These are phyloP conservation scores for Wasmannia auropunctata DNA, from an alignment of 1,140 invertebrate genomes.

Conservation along the genomic window DNA sequence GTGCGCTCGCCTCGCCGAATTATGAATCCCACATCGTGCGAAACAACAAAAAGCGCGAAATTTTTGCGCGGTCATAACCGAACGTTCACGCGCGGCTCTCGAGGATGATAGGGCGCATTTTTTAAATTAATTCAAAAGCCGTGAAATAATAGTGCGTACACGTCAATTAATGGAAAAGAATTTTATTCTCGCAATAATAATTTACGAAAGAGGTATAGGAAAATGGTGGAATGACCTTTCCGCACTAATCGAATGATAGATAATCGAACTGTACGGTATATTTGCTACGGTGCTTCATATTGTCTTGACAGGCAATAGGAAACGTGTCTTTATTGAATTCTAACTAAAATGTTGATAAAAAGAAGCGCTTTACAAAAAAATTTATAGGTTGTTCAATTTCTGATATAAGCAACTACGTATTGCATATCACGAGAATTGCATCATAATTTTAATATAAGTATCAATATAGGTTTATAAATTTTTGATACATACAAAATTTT, in stretches of 20 bases:
- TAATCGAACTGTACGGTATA: background rate
- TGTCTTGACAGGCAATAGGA: background rate
- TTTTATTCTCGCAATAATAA: background rate
- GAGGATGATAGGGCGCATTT: background rate
- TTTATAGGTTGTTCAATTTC: background rate
- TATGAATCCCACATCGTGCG: background rate
- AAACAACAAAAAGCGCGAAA: conserved; percentile 40
- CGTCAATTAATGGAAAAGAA: background rate
- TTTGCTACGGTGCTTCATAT: background rate
- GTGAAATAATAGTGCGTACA: background rate
- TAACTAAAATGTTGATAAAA: background rate
- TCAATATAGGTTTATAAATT: background rate
- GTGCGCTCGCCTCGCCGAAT: background rate
- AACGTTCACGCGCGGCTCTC: background rate
- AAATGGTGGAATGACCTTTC: background rate
- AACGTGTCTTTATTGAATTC: conserved; percentile 1
- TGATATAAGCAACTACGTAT: background rate
- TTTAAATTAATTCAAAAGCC: background rate
- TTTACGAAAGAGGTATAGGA: background rate
- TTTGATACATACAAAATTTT: background rate
- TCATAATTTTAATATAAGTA: background rate
- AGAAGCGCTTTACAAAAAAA: background rate
- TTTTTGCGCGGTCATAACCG: background rate
- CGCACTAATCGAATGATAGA: background rate
- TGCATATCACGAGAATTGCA: background rate